Base-by-base conservation (phyloP, 2,888 invertebrate species). In the Diadromus collaris region DNA sequence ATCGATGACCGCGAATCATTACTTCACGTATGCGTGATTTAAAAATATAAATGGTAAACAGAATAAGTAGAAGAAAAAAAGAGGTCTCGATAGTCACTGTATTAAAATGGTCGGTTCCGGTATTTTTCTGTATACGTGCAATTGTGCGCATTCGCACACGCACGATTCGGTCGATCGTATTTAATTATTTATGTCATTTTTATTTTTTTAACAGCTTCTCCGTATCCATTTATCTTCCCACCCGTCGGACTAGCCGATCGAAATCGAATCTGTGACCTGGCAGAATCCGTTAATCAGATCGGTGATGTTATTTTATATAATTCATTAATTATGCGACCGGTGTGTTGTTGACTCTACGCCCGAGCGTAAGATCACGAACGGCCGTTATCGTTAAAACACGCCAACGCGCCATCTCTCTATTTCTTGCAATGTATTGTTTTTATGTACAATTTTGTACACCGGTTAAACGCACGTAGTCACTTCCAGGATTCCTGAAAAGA, bases 381-480 rank as follows among this genome's bases (percentile, higher is more conserved):
- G 29, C 58, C 32, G 44, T 46, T 27, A 56, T 44, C 54, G 54
- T 70, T 56, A 70, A 70, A 76, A 70, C 76, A 54, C 56, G 69
- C 44, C 54, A 58, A 70, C 58, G 58, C 38, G 48, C 60, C 71
- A 51, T 60, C 48, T 24, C 21, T 51, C 21, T 51, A 41, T 21
- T 24, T 51, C 51, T 60, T 60, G 24, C 58, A 68, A 72, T 63
- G 60, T 29, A 63, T 64, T 16, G 38, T 32, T 21, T 38, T 82
- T 89, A 88, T 88, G 85, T 89, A 86, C 86, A 89, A 84, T 81
- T 88, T 69, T 87, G 85, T 87, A 88, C 86, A 87, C 80, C 78
- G 77, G 81, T 80, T 81, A 84, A 85, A 84, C 82, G 83, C 82
- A 84, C 80, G 80, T 67, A 84, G 83, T 88, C 51, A 83, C 81